A percentile compares a stretch with the other conserved stretches of the same genome.
phyloP scores from a whole-genome alignment of 2,797 vertebrate genomes.

The Muscicapa comitata region DNA sequence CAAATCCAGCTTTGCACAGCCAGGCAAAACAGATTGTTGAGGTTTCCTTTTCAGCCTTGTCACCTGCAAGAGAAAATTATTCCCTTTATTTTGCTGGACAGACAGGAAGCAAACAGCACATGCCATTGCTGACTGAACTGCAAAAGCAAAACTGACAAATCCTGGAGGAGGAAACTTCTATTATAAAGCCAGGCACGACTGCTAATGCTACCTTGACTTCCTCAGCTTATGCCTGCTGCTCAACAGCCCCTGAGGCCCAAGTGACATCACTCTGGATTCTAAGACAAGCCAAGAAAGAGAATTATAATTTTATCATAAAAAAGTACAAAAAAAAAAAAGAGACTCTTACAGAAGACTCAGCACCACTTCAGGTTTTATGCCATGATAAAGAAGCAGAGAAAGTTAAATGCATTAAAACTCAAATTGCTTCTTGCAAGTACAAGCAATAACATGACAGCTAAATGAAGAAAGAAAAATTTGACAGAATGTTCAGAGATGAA shows the following conservation, averaged over 20 bases:
- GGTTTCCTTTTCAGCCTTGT: conserved; percentile 49
- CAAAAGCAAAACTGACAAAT: conserved; percentile 73
- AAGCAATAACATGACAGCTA: not conserved
- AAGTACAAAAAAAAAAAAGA: not conserved
- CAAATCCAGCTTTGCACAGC: not conserved
- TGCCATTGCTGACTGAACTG: conserved; percentile 59
- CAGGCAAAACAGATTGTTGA: not conserved
- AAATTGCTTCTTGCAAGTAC: not conserved
- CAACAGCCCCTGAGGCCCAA: not conserved
- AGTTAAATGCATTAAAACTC: not conserved
- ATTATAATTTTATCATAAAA: conserved; percentile 32
- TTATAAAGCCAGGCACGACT: conserved; percentile 31
- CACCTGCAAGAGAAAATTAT: conserved; percentile 63
- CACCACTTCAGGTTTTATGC: not conserved
- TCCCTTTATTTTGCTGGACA: conserved; percentile 62
- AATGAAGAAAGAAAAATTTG: not conserved
- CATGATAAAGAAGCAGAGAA: not conserved
- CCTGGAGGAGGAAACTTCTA: conserved; percentile 44
- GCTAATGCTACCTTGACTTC: conserved; percentile 10
- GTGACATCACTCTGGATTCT: conserved; percentile 42
- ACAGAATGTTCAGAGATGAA: not conserved
- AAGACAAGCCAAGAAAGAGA: conserved; percentile 18
- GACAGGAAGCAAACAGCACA: conserved; percentile 66
- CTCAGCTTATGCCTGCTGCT: not conserved
- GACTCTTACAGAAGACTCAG: not conserved